phyloP scores from a whole-genome alignment of 2,797 vertebrate species.

The Antennarius maculatus region DNA sequence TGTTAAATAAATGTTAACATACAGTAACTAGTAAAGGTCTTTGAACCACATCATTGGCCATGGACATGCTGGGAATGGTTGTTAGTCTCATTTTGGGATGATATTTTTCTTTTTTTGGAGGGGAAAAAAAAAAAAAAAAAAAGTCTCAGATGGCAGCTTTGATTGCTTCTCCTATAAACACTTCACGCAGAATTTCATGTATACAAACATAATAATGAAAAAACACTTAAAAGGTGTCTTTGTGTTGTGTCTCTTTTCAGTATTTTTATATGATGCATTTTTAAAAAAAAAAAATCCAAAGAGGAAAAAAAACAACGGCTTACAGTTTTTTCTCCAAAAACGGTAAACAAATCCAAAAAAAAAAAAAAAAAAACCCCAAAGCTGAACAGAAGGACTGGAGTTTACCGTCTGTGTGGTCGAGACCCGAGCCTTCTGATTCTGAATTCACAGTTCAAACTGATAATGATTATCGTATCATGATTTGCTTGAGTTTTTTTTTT shows the following conservation, averaged over 20 bases:
- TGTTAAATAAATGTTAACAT: constrained; percentile 73
- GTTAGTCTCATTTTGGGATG: constrained; percentile 70
- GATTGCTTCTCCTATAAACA: constrained; percentile 88
- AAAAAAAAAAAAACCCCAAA: constrained; percentile 27
- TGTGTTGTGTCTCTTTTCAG: constrained; percentile 61
- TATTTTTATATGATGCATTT: constrained; percentile 54
- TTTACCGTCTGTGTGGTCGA: constrained; percentile 65
- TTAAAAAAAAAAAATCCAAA: constrained; percentile 57
- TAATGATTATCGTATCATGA: constrained; percentile 87
- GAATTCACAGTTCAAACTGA: constrained; percentile 78
- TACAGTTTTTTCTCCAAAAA: constrained; percentile 21
- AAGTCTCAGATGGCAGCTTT: constrained; percentile 82
- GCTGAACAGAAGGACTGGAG: constrained; percentile 63
- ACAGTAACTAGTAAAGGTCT: constrained; percentile 70
- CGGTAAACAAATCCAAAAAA: constrained; percentile 40
- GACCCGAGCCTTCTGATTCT: constrained; percentile 68
- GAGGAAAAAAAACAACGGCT: constrained; percentile 20
- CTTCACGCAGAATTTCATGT: constrained; percentile 83
- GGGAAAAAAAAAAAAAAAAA: constrained; percentile 67
- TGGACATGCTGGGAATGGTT: constrained; percentile 79
- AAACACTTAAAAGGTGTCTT: constrained; percentile 71
- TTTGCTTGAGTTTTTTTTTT: constrained; percentile 71
- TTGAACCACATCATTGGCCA: constrained; percentile 77
- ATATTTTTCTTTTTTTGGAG: constrained; percentile 44
- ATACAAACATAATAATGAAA: constrained; percentile 67